Evolutionary conservation across 2,113 vertebrate genomes (phyloP), one percentile per base, ranked within the genome.

Genomic region (Pluvialis apricaria): DNA sequence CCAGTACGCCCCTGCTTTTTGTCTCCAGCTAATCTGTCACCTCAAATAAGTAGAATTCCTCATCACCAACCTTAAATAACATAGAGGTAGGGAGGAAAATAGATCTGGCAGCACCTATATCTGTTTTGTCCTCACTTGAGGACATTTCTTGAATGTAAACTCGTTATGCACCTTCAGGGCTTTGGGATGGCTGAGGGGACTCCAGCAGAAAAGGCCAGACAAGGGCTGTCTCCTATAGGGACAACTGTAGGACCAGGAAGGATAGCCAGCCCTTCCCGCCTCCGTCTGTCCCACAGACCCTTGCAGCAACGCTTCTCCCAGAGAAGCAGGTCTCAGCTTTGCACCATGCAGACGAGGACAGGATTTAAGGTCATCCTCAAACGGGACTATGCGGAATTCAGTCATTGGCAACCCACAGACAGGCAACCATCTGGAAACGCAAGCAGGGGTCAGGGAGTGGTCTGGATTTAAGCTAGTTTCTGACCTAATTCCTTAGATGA

Each of bases 331-430:
- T 75, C 72, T 55, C 77, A 72, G 58, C 32, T 36, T 77, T 32
- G 17, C 19, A 40, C 36, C 61, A 19, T 0, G 0, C 19, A 31
- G 62, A 22, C 47, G 20, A 81, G n/a, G 11, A 51, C 15, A 62
- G 28, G 34, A 51, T 76, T 78, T 71, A 68, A 87, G 19, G 17
- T 60, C 45, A 51, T 1, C 28, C 24, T 68, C 20, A 36, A 25
- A 51, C 7, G 6, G 10, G 8, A 36, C 0, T 3, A 31, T 0
- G 1, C 15, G 8, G 47, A 36, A 75, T 68, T 61, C 9, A 34
- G 6, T 42, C 31, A 25, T 0, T 40, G 77, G 20, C 20, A 55
- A 40, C 24, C 32, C 45, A 28, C n/a, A n/a, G 36, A 29, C 15
- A 31, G 12, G 20, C 24, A 51, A 14, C 0, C 1, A 73, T 38